These are phyloP conservation scores for Darevskia mixta DNA, from an alignment of 2,797 vertebrate genomes.

Conservation along the genomic window DNA sequence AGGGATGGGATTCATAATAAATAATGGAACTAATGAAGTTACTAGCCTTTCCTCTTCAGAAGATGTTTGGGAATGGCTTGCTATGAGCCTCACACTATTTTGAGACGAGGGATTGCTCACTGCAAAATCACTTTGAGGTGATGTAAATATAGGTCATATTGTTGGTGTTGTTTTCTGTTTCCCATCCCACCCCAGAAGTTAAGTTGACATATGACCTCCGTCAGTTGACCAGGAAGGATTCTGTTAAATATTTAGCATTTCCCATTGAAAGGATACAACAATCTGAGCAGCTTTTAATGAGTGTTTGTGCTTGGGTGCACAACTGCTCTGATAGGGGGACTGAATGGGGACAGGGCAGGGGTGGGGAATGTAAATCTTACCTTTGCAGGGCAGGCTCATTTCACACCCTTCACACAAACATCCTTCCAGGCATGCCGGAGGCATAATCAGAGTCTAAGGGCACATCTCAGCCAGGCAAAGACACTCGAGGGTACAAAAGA, in stretches of 20 bases:
- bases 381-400: too few species aligned
- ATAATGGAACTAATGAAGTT: constrained; percentile 57
- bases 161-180: not conserved
- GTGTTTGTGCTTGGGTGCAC: too few species aligned
- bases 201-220: not conserved
- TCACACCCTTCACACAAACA: too few species aligned
- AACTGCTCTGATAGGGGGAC: too few species aligned
- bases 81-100: constrained; percentile 48
- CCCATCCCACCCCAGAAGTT: not conserved
- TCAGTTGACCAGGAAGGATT: not conserved
- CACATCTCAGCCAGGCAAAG: too few species aligned
- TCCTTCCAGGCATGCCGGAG: too few species aligned
- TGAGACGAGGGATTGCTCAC: constrained; percentile 45
- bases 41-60: constrained; percentile 23
- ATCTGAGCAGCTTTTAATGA: not conserved
- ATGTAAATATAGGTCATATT: not conserved
- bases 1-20: constrained; percentile 59
- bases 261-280: not conserved
- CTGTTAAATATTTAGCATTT: not conserved
- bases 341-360: too few species aligned
- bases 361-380: too few species aligned
- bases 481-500: too few species aligned
- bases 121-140: constrained; percentile 39
- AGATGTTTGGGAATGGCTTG: constrained; percentile 58
- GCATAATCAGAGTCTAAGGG: too few species aligned